Conservation (phyloP, 92 coral and sea anemone genomes). For the Zoanthus solanderi region DNA sequence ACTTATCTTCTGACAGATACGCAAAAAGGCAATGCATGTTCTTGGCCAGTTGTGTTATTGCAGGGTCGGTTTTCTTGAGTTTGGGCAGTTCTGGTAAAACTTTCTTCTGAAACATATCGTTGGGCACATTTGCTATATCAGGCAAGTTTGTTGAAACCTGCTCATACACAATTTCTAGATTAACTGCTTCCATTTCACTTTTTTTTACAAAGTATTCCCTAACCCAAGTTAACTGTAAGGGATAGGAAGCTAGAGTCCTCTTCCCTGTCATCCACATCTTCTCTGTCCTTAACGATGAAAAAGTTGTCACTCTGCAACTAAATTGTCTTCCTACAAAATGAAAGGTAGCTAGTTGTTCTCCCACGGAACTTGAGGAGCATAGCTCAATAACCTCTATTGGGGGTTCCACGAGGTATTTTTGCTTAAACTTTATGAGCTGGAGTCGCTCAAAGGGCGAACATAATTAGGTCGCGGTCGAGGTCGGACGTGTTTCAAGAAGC, state of each 20-base stretch:
- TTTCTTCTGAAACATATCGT: neutral
- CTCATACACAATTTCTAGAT: neutral
- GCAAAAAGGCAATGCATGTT: neutral
- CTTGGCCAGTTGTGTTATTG: slow-evolving; percentile 3
- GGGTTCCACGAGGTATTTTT: slow-evolving; percentile 1
- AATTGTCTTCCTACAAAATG: neutral
- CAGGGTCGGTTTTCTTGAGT: neutral
- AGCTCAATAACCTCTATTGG: neutral
- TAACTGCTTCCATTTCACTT: slow-evolving; percentile 3
- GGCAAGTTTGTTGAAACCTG: neutral
- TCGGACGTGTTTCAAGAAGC: too few relatives aligned
- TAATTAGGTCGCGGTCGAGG: too few relatives aligned
- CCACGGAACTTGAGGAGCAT: neutral
- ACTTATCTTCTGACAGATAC: neutral
- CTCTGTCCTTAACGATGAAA: neutral
- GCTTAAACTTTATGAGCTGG: neutral
- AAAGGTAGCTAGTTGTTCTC: neutral
- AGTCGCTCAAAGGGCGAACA: neutral
- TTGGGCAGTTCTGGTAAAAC: slow-evolving; percentile 13
- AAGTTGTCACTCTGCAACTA: neutral
- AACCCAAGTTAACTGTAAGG: neutral
- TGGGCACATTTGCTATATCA: neutral
- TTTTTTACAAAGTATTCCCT: neutral
- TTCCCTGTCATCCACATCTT: neutral
- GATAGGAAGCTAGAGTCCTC: neutral